A percentile compares a stretch with the other conserved stretches of the same genome.
phyloP scores from a whole-genome alignment of 2,113 vertebrate species.

The Aramus guarauna region DNA sequence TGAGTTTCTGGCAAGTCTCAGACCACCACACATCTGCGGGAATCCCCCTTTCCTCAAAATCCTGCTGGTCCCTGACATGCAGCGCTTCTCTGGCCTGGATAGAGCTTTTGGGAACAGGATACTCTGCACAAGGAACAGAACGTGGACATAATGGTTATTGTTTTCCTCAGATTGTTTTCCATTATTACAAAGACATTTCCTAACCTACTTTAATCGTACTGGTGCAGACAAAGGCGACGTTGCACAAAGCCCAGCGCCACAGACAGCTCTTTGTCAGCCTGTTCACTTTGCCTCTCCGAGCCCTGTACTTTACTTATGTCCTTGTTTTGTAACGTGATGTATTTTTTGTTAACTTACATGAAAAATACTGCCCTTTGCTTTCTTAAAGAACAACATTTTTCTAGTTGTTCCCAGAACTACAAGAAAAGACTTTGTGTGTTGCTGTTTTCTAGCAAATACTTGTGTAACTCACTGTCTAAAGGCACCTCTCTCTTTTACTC shows the following conservation, averaged over 20 bases:
- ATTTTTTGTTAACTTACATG: not conserved
- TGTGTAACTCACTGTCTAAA: not conserved
- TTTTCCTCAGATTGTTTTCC: not conserved
- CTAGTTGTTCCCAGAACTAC: not conserved
- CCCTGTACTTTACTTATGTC: not conserved
- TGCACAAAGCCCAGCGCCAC: not conserved
- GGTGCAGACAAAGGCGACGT: no score
- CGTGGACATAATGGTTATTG: not conserved
- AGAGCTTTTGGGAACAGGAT: not conserved
- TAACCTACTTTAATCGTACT: not conserved
- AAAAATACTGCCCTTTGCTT: not conserved
- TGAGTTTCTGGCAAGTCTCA: not conserved
- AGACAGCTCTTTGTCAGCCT: not conserved
- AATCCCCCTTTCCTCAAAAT: not conserved
- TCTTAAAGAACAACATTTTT: no score
- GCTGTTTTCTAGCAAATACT: not conserved
- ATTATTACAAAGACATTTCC: not conserved
- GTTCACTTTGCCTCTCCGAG: not conserved
- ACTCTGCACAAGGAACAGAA: not conserved
- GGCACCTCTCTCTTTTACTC: not conserved
- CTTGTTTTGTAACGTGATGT: not conserved
- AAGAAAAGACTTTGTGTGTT: no score
- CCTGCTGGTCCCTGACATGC: not conserved
- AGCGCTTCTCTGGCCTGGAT: not conserved
- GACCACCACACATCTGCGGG: not conserved